Base-by-base conservation (phyloP, 2,888 invertebrate genomes). In the Caenorhabditis becei region DNA sequence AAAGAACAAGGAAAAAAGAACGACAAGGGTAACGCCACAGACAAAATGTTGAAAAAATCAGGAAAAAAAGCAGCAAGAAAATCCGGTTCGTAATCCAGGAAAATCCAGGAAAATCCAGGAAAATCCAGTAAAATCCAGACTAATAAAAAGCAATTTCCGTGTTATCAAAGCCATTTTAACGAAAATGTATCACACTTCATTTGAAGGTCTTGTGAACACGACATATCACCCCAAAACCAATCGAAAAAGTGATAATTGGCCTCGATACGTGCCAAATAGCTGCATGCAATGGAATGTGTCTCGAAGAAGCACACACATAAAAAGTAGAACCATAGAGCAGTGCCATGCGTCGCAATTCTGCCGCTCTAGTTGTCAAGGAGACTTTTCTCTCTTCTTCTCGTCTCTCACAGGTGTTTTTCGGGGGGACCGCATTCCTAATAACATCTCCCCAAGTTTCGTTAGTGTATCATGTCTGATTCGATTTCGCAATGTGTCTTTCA, bases 291-390 rank as follows among this genome's bases (percentile, higher is more conserved):
- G 35, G 35, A 35, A 35, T 35, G 35, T 10, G 35, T 10, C 35
- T n/a, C n/a, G n/a, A n/a, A n/a, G n/a, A n/a, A n/a, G n/a, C 65
- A 18, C 35, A 44, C 47, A 51, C 23, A 24, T 54, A 44, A 47
- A 53, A 47, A 47, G 47, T 47, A 47, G 18, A 47, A 47, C 47
- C 47, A 47, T 47, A 47, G 47, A 47, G 47, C 47, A 47, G 47
- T 10, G 47, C 14, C 47, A 61, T 66, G 74, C 59, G 41, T 66
- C 66, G 75, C 75, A 75, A 66, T 75, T 75, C 59, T 54, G 62
- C 72, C 10, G 18, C 26, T 11, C 41, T 53, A 75, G 75, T 75
- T 61, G 75, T 66, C 75, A 75, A 75, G 75, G 75, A 59, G 66
- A 75, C 18, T 72, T 62, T 47, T 71, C 41, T 61, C 47, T 63